Base-by-base conservation (phyloP, 2,113 vertebrate genomes). In the Spermophilus dauricus region DNA sequence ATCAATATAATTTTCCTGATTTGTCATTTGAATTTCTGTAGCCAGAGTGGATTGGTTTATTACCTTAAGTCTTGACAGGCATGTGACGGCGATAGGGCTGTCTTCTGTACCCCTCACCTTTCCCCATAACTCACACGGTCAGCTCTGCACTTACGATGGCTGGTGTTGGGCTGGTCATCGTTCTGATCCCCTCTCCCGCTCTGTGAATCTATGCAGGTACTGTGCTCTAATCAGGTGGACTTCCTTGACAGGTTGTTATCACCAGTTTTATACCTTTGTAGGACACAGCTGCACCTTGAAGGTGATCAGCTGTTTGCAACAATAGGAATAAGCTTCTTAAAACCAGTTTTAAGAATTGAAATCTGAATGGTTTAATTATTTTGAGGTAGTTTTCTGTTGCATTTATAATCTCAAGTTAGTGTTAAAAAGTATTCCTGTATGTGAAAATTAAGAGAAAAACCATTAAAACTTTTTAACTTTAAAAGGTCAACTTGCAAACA, bases 1-100 rank as follows among this genome's bases (percentile, higher is more conserved):
- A 86, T 70, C 28, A 5, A 4, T 63, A 37, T 28, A 7, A 84
- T 63, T 89, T 94, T 91, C 85, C 81, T 72, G 42, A 37, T 58
- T 92, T 76, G 11, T 37, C 39, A 78, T 26, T 67, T 85, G 83
- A 94, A 58, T 37, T 96, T 86, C n/a, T 76, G 67, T 56, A 42
- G 53, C 10, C 85, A 92, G 85, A 81, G 82, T 24, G 69, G 70
- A 93, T 2, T 22, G 45, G n/a, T 67, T 20, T 70, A 32, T 75
- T 56, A 86, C 65, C 30, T 75, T 9, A 89, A 77, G 58, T 61
- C 53, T 80, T 48, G n/a, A 69, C 0, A 72, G 61, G 37, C 84
- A 94, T 4, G 24, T 0, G 51, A 58, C 76, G 26, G 58, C n/a
- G 48, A 94, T n/a, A 51, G 58, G 30, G 51, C 14, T 16, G 22